Percentiles rank a stretch among this genome's conserved stretches.
phyloP scores from a whole-genome alignment of 2,113 vertebrate species.

The Pollimyrus isidori region DNA sequence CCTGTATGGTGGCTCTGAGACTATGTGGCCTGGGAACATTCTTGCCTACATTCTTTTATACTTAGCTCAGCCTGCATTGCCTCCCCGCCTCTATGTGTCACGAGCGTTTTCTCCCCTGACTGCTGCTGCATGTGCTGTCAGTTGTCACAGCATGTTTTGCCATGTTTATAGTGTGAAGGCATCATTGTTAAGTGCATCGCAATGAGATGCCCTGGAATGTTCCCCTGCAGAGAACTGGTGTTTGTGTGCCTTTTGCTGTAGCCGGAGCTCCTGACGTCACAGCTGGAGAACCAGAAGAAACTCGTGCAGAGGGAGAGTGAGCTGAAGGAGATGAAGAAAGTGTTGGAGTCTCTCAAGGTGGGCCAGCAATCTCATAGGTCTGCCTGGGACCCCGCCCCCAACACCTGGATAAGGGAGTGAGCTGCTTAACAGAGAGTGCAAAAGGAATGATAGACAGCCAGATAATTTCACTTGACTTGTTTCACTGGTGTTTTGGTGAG shows the following conservation, averaged over 20 bases:
- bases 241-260: conserved; percentile 25
- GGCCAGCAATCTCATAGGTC: background rate
- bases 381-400: background rate
- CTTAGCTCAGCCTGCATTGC: conserved; percentile 4
- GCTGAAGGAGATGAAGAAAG: conserved; percentile 61
- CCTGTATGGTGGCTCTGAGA: background rate
- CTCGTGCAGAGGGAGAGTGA: conserved; percentile 58
- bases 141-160: background rate
- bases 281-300: conserved; percentile 49
- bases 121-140: conserved; percentile 14
- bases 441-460: background rate
- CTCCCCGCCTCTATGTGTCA: background rate
- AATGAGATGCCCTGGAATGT: background rate
- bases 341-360: conserved; percentile 59
- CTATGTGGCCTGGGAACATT: conserved; percentile 35
- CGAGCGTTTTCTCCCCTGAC: background rate
- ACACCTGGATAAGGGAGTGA: background rate
- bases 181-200: background rate
- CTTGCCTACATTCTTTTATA: conserved; percentile 49
- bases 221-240: background rate
- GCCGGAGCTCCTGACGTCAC: conserved; percentile 51
- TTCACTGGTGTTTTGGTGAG: background rate
- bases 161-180: background rate
- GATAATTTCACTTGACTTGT: background rate
- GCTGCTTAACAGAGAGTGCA: background rate